Base-by-base conservation (phyloP, 2,797 vertebrate genomes). In the Fistularia tabacaria region DNA sequence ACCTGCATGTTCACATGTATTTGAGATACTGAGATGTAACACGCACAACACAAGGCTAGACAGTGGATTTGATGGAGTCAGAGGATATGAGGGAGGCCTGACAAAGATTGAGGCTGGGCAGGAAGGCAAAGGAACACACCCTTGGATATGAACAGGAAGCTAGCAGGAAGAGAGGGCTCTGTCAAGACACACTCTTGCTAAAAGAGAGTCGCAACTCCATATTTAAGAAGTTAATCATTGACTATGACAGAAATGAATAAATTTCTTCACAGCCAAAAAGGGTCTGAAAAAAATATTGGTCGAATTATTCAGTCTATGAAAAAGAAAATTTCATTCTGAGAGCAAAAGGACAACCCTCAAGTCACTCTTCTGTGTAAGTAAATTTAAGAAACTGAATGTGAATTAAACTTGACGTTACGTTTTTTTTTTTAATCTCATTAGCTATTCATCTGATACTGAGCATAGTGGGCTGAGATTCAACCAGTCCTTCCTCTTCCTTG, bases 61-160 rank as follows among this genome's bases (percentile, higher is more conserved):
- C 63, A 50, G 61, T 54, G 46, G 51, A 46, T 64, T 77, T 73
- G 39, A 64, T 45, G 25, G 56, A 54, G 62, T 36, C 77, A 79
- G 75, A 82, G 80, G 77, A 76, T 65, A 59, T 68, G 63, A 53
- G 81, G 80, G 83, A 88, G 89, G 78, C 72, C 72, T 79, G 78
- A 80, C 64, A 40, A 15, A 73, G 85, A 85, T 83, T 79, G 58
- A 78, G 74, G 74, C 74, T 64, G 63, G 1, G 10, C 64, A 77
- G 86, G 88, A 89, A 89, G 85, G 83, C 84, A 74, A 47, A 54
- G 71, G 77, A 83, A 86, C 81, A 84, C 88, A 80, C 87, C 83
- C 82, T 72, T 87, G 71, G 60, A 76, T 83, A 74, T 73, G 74
- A 87, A 81, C 74, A 76, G 87, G 87, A 89, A 86, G 75, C 64